Base-by-base conservation (phyloP, 1,140 invertebrate species). In the Atta texana region DNA sequence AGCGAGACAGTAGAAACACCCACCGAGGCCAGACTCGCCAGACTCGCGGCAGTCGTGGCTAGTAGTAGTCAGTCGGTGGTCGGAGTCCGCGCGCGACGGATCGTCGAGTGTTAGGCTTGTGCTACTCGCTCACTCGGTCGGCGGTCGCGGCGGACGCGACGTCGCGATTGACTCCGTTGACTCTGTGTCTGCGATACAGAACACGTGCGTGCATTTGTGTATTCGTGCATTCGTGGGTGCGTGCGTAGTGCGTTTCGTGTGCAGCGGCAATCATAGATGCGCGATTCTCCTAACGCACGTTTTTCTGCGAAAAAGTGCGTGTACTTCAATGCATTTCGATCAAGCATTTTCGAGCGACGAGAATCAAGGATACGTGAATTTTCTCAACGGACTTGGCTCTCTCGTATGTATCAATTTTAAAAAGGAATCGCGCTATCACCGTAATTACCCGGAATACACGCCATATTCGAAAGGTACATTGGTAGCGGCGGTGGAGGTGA, bases 21-120 rank as follows among this genome's bases (percentile, higher is more conserved):
- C 76, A 69, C 16, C 76, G 61, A 61, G 84, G 64, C 66, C 64
- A 75, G 80, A 66, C 18, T 10, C 39, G 7, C 39, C 64, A 75
- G 80, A 66, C 18, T 10, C 39, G 7, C 39, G 39, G 39, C 34
- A 44, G 39, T 44, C 31, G 44, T 28, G 55, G 61, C 75, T 71
- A 69, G 80, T 71, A 69, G 80, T 90, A 85, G 80, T 91, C 91
- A 92, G 90, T 92, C 87, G 92, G 91, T 87, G 89, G 91, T 80
- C 74, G 88, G 85, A 92, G 91, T 91, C 90, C 92, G 89, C 89
- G 90, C 89, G 87, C 82, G 87, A 88, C 87, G 76, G 71, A 74
- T 90, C 89, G 86, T 39, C 71, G 59, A 8, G 44, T 24, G 18
- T 10, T 28, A 61, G 39, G 39, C 5, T 74, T n/a, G 39, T 74